Conservation (phyloP, 1,140 invertebrate genomes). For the Eupeodes corollae region DNA sequence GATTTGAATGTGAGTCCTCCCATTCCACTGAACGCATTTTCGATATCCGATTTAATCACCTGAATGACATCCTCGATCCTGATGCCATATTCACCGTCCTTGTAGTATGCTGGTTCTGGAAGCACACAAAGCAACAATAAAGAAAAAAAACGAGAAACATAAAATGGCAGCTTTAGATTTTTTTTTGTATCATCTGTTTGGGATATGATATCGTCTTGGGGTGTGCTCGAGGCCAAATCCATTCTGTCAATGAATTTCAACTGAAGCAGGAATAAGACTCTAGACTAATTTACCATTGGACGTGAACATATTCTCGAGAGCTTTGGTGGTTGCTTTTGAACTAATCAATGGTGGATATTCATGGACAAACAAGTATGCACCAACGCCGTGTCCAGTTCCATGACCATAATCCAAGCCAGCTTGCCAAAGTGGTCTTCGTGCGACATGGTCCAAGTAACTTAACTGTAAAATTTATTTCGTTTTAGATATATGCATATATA, state of each 20-base stretch:
- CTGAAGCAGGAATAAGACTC: too few relatives aligned
- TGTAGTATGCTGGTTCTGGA: conserved; percentile 60
- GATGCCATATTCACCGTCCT: conserved; percentile 75
- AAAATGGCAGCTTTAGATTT: too few relatives aligned
- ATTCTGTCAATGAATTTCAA: too few relatives aligned
- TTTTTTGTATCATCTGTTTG: too few relatives aligned
- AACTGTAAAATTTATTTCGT: neutral
- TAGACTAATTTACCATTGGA: conserved; percentile 51
- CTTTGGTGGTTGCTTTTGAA: conserved; percentile 61
- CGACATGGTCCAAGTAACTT: conserved; percentile 57
- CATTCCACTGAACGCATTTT: conserved; percentile 54
- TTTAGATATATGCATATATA: too few relatives aligned
- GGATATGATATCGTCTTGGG: too few relatives aligned
- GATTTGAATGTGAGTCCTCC: conserved; percentile 78
- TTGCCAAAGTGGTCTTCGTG: conserved; percentile 73
- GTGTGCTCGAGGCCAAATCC: too few relatives aligned
- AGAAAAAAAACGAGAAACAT: neutral
- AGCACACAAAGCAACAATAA: neutral
- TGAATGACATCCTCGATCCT: conserved; percentile 78
- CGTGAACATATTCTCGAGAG: conserved; percentile 73
- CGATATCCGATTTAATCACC: conserved; percentile 47
- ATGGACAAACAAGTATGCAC: conserved; percentile 87
- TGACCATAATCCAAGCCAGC: conserved; percentile 85
- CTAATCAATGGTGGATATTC: conserved; percentile 75
- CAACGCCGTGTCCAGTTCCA: conserved; percentile 94